Evolutionary conservation across 1,140 invertebrate genomes (phyloP), one percentile per base, ranked within the genome.

Genomic region (Pachyrhynchus sulphureomaculatus): DNA sequence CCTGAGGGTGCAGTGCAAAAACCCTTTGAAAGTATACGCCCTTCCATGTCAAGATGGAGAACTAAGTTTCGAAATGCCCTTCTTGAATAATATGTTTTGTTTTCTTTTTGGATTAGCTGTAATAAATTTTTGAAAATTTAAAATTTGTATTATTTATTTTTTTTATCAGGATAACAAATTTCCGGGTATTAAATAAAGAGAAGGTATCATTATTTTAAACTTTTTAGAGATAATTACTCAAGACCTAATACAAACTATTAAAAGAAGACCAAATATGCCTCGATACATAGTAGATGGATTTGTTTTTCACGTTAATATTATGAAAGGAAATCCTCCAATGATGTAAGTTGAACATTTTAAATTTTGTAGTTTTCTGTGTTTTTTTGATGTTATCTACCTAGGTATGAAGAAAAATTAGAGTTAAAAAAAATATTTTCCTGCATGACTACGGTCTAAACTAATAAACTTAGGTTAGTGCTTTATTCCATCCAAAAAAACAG

Each of bases 261-360:
- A 62, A 61, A 56, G 70, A 33, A 72, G 68, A 64, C 65, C 64
- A 17, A 68, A 73, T 49, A 73, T 73, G 72, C 72, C 72, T 15
- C 32, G 72, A 23, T 73, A 73, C 61, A 73, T 73, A 17, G 72
- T 73, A 10, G 72, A 73, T 64, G 72, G 72, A 39, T 73, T 71
- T 59, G 72, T 73, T 6, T 73, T 73, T 55, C 72, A 73, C 47
- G 72, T 73, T 17, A 73, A 73, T 64, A 72, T 73, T 45, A 72
- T 58, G 15, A 73, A 73, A 68, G 72, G 72, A 52, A 68, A 68
- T 33, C 72, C 70, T 9, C 67, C 64, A 9, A 73, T 73, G 72
- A 72, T 70, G 72, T 73, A 65, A 71, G 72, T 69, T 64, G 53
- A 18, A 55, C n/a, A 36, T 18, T 17, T 48, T n/a, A n/a, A n/a